A percentile compares a stretch with the other conserved stretches of the same genome.
Evolutionary conservation across 2,113 vertebrate genomes (phyloP).

Genomic region (Falcunculus frontatus): DNA sequence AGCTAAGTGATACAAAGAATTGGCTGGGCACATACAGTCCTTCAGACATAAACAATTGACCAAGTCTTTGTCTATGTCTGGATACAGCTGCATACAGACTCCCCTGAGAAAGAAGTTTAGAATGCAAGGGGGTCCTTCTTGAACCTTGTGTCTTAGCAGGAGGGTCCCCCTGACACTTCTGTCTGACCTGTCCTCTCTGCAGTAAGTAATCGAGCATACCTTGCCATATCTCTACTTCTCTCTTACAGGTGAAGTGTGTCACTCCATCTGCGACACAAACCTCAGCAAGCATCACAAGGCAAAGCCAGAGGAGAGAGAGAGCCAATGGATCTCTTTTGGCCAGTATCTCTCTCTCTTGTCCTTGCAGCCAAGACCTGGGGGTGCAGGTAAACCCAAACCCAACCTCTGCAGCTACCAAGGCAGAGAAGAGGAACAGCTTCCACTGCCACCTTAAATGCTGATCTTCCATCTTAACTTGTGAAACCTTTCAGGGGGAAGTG

Average conservation of each 20-base stretch:
- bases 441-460: background rate
- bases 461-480: background rate
- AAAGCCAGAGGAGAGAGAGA: background rate
- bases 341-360: background rate
- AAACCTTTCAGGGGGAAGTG: slow-evolving; percentile 20
- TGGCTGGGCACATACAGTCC: background rate
- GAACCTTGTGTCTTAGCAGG: background rate
- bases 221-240: background rate
- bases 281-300: background rate
- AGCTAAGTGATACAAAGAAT: background rate
- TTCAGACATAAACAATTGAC: background rate
- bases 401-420: background rate
- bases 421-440: background rate
- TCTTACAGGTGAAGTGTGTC: background rate
- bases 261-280: background rate
- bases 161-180: background rate
- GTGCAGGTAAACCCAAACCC: background rate
- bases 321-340: background rate
- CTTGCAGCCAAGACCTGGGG: background rate
- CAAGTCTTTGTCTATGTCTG: background rate
- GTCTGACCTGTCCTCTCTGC: background rate
- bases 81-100: background rate
- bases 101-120: background rate
- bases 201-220: background rate
- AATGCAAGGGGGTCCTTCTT: background rate